Evolutionary conservation across 2,113 vertebrate species (phyloP).

Genomic region (Barbus barbus): DNA sequence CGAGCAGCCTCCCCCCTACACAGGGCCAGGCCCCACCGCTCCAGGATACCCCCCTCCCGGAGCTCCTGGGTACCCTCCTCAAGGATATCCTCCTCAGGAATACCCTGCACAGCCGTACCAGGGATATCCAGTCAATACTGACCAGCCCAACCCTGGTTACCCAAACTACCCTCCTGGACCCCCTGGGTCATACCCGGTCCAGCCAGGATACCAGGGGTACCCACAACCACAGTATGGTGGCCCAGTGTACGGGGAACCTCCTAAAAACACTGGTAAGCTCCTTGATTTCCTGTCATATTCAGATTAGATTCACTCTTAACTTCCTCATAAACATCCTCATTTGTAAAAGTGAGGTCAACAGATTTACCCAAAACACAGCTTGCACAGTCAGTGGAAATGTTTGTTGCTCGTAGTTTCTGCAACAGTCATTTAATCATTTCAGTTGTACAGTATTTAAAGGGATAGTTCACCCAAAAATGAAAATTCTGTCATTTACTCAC

Average conservation of each 20-base stretch:
- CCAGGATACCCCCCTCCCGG: slow-evolving; percentile 76
- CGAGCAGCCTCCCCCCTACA: slow-evolving; percentile 84
- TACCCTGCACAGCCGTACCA: slow-evolving; percentile 52
- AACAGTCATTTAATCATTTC: background rate
- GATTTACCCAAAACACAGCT: background rate
- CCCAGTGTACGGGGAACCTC: slow-evolving; percentile 76
- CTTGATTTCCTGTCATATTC: background rate
- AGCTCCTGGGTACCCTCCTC: slow-evolving; percentile 63
- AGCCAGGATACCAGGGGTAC: slow-evolving; percentile 73
- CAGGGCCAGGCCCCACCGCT: slow-evolving; percentile 75
- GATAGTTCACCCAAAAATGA: too few species aligned
- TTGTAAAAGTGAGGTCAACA: background rate
- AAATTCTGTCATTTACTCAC: too few species aligned
- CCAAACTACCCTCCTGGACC: slow-evolving; percentile 72
- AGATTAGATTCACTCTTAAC: background rate
- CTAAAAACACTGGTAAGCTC: slow-evolving; percentile 85
- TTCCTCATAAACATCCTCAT: background rate
- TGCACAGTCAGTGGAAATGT: background rate
- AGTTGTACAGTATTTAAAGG: background rate
- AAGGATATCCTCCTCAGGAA: slow-evolving; percentile 57
- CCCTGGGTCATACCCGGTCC: slow-evolving; percentile 68
- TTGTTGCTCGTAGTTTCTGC: background rate
- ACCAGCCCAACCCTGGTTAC: slow-evolving; percentile 62
- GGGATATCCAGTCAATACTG: slow-evolving; percentile 49
- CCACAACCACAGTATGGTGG: slow-evolving; percentile 79